Evolutionary conservation across 1,140 invertebrate genomes (phyloP), one percentile per base, ranked within the genome.

Genomic region (Portunus trituberculatus): DNA sequence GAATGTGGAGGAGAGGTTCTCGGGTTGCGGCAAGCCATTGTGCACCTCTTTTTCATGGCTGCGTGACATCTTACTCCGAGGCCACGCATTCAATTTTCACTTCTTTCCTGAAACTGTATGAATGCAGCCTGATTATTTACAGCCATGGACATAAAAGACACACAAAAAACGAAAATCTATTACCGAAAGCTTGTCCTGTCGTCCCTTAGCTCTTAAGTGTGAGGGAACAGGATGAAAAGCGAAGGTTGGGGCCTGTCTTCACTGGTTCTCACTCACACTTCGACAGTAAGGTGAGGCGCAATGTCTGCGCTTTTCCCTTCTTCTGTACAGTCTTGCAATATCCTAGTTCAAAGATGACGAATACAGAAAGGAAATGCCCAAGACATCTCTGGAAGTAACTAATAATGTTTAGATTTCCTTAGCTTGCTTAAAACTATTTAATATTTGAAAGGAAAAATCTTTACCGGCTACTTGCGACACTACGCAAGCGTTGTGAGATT

Each of bases 61-160:
- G 45, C 76, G 45, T 93, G 83, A 95, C 89, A 84, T 95, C 91
- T 95, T 93, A 93, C 52, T 95, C 83, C 32, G 32, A 32, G 76
- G 83, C 45, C 25, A 87, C 84, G 67, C 25, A 39, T 89, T 89
- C 32, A 59, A n/a, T 84, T 59, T 88, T 89, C 84, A 89, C 92
- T 59, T 59, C 31, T 10, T 29, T 88, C 86, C 86, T 32, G n/a
- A n/a, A 88, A 45, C 86, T 32, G 14, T 32, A 20, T 88, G 32
- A 88, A 88, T 46, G 86, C 86, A 88, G 86, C 20, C 25, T 76
- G 67, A 76, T 76, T 76, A 76, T 76, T 76, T 76, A 76, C 52
- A 59, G 12, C 52, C 52, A 2, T 14, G 16, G 52, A 59, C 52
- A 59, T 76, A 76, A 76, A 20, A 20, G 67, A 8, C 67, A 20